Evolutionary conservation across 1,140 invertebrate genomes (phyloP).

Genomic region (Hetaerina americana): DNA sequence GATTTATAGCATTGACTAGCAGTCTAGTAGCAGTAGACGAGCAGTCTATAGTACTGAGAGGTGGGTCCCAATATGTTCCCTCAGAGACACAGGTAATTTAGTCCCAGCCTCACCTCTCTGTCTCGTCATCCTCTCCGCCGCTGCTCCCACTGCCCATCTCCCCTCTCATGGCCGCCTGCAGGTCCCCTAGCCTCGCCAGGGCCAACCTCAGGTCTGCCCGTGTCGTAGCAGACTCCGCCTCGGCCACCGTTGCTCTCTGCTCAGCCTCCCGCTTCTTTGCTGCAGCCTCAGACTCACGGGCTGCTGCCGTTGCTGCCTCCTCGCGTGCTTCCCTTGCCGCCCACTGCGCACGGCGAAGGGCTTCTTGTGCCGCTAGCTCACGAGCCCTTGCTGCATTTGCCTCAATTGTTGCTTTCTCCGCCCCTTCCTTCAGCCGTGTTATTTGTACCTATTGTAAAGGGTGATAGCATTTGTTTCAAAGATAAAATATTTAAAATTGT

Average conservation of each 20-base stretch:
- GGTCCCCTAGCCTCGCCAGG: conserved; percentile 67
- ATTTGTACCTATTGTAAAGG: conserved; percentile 46
- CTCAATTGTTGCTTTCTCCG: conserved; percentile 66
- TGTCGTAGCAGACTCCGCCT: conserved; percentile 45
- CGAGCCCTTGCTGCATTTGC: conserved; percentile 49
- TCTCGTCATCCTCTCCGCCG: conserved; percentile 1
- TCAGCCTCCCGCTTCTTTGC: conserved; percentile 53
- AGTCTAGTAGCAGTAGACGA: no score
- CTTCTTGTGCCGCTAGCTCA: conserved; percentile 63
- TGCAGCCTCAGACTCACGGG: conserved; percentile 56
- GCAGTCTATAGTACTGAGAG: no score
- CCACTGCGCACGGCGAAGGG: conserved; percentile 55
- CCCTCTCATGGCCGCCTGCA: conserved; percentile 72
- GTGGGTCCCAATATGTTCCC: no score
- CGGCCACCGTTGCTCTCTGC: conserved; percentile 49
- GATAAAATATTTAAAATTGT: no score
- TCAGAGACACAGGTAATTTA: no score
- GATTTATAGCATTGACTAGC: no score
- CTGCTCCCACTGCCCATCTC: conserved; percentile 17
- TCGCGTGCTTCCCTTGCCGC: conserved; percentile 56
- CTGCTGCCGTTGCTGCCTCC: conserved; percentile 45
- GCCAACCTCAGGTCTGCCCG: conserved; percentile 63
- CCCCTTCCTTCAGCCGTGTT: conserved; percentile 63
- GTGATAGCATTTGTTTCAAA: no score
- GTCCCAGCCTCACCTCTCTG: neutral